Base-by-base conservation (phyloP, 2,113 vertebrate species). In the Marmota flaviventris region DNA sequence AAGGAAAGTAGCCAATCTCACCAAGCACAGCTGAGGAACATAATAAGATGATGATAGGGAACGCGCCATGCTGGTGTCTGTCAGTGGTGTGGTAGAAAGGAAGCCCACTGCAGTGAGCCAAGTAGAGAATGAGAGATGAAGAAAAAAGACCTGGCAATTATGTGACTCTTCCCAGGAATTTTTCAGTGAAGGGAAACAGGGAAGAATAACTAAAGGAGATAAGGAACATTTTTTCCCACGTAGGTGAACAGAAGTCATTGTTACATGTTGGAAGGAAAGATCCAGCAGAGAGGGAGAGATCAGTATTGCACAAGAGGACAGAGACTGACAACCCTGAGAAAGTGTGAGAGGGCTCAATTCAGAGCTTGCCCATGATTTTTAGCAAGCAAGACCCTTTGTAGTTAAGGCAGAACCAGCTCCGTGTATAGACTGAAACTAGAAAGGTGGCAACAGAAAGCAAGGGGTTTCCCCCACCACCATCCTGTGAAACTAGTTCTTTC, bases 401-500 rank as follows among this genome's bases (percentile, higher is more conserved):
- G 11, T 58, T 45, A 51, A 83, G 4, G n/a, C 48, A 56, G 65
- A 88, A 45, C 13, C 70, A 78, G 82, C 72, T 89, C 48, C 56
- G 27, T 22, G 20, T 63, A 37, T 63, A 95, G 83, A 79, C 11
- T 34, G 53, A 73, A 92, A 79, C 45, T 63, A 24, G 53, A 78
- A 85, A 89, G 63, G 56, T n/a, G 29, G n/a, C 51, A 90, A 90
- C 92, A 94, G 61, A 77, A 91, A 83, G 18, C 75, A 51, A 61
- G 10, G 72, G 24, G 75, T 87, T 93, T 73, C 93, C 48, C 81
- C 61, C 22, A 29, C 51, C 29, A 61, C 48, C 5, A n/a, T 45
- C 24, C 70, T 7, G n/a, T 39, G 48, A 87, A 83, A 88, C 77
- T 29, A n/a, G 1, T 84, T 85, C 14, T 95, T 65, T 67, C 32